phyloP scores from a whole-genome alignment of 1,140 invertebrate species.

The Drosophila baimaii region DNA sequence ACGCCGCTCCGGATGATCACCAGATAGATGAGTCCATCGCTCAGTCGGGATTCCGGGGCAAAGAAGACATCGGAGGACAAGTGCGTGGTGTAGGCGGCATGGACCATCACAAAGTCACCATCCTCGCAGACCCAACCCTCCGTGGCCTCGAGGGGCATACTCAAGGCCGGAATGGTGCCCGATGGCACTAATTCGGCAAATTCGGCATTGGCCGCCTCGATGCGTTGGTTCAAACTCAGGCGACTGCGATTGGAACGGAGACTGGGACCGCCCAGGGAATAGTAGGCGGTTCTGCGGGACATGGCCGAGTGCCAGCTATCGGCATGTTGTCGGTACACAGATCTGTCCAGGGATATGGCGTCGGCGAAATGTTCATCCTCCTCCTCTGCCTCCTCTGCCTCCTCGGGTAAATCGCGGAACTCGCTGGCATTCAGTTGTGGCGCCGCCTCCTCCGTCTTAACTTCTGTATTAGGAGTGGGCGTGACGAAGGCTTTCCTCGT shows the following conservation, averaged over 20 bases:
- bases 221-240: conserved; percentile 53
- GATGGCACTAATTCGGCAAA: conserved; percentile 88
- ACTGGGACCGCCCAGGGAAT: conserved; percentile 87
- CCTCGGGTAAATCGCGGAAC: conserved; percentile 60
- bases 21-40: conserved; percentile 96
- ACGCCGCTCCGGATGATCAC: conserved; percentile 91
- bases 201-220: conserved; percentile 70
- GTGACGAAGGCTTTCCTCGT: not conserved
- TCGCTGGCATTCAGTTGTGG: conserved; percentile 28
- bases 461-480: not conserved
- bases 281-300: conserved; percentile 90
- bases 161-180: conserved; percentile 91
- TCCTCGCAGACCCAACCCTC: conserved; percentile 90
- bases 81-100: conserved; percentile 94
- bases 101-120: conserved; percentile 95
- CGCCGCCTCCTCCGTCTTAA: not conserved
- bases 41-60: conserved; percentile 92
- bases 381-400: not conserved
- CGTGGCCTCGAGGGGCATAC: conserved; percentile 67
- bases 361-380: conserved; percentile 57
- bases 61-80: conserved; percentile 93
- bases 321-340: conserved; percentile 85
- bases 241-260: conserved; percentile 74
- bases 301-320: conserved; percentile 92
- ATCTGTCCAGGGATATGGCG: conserved; percentile 65